Conservation (phyloP, 2,888 invertebrate genomes). For the Acanthopleura granulata region DNA sequence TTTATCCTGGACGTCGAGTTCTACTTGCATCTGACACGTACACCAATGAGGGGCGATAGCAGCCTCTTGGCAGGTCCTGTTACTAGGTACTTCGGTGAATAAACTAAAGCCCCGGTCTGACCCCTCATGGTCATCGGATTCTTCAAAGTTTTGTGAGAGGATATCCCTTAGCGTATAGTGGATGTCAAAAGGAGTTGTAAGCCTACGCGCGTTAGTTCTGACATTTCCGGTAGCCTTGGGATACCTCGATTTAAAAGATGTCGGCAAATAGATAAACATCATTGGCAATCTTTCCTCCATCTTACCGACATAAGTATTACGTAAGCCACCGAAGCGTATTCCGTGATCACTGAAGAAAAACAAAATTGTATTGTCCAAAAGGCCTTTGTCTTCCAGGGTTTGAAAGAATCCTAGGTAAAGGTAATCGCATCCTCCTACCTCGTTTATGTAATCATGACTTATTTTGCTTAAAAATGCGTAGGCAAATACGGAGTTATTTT, state of each 20-base stretch:
- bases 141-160: slow-evolving; percentile 30
- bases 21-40: too few species aligned
- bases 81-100: slow-evolving; percentile 80
- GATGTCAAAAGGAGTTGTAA: slow-evolving; percentile 87
- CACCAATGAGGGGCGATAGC: too few species aligned
- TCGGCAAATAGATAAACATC: slow-evolving; percentile 80
- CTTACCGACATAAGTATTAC: slow-evolving; percentile 81
- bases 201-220: slow-evolving; percentile 75
- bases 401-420: slow-evolving; percentile 75
- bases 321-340: slow-evolving; percentile 85
- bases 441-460: slow-evolving; percentile 86
- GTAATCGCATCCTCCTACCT: slow-evolving; percentile 81
- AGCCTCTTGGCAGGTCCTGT: slow-evolving; percentile 83
- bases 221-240: slow-evolving; percentile 77
- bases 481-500: slow-evolving; percentile 78
- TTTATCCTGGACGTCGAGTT: too few species aligned
- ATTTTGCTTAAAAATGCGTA: slow-evolving; percentile 87
- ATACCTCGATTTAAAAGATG: slow-evolving; percentile 78
- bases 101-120: slow-evolving; percentile 74
- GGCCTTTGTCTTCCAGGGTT: slow-evolving; percentile 57
- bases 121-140: neutral
- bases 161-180: slow-evolving; percentile 83
- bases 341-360: slow-evolving; percentile 86
- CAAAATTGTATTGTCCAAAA: slow-evolving; percentile 42
- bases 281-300: slow-evolving; percentile 90